These are phyloP conservation scores for Xerus inauris DNA, from an alignment of 2,113 vertebrate species.

Conservation along the genomic window DNA sequence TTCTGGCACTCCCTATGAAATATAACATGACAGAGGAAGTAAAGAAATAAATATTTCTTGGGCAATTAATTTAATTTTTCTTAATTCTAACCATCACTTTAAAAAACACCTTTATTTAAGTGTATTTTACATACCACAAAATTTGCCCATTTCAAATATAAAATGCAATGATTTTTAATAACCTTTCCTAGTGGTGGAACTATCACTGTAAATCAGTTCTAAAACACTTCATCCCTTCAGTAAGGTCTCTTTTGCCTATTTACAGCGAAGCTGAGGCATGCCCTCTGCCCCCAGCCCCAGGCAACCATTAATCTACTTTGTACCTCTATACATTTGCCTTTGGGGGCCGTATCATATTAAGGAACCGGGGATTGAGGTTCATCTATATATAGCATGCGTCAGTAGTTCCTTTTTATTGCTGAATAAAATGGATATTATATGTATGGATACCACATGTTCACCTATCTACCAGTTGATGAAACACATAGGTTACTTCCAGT, in stretches of 20 bases:
- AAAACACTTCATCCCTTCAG: background rate
- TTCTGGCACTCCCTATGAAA: background rate
- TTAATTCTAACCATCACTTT: background rate
- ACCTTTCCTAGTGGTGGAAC: background rate
- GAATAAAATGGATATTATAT: background rate
- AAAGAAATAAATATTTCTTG: background rate
- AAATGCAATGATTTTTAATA: conserved; percentile 1
- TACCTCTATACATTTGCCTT: background rate
- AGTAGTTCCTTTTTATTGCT: background rate
- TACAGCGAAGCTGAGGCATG: background rate
- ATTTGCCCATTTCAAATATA: background rate
- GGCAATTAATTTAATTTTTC: background rate
- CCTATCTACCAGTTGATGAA: background rate
- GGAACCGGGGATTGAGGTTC: background rate
- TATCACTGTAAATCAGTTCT: background rate
- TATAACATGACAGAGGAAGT: background rate
- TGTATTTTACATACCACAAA: background rate
- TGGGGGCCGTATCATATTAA: background rate
- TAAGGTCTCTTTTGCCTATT: background rate
- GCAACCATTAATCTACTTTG: background rate
- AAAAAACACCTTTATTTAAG: background rate
- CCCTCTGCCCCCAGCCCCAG: no score
- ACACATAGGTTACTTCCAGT: background rate
- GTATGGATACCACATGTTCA: accelerated
- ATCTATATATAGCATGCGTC: background rate